A percentile compares a stretch with the other conserved stretches of the same genome.
Evolutionary conservation across 2,888 invertebrate species (phyloP).

Genomic region (Chloroclystis v-ata): DNA sequence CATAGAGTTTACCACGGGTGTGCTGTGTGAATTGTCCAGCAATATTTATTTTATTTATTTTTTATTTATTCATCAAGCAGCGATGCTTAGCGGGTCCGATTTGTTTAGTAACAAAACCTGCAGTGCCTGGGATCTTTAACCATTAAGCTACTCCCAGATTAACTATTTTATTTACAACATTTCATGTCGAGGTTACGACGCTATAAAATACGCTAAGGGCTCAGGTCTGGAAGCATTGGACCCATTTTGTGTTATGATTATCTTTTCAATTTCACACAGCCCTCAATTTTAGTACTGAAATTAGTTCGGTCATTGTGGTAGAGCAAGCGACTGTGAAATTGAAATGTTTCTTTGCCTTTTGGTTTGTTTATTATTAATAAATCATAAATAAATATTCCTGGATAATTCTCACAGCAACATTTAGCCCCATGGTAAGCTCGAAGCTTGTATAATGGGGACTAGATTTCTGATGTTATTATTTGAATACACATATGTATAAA

Average conservation of each 20-base stretch:
- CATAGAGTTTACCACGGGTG: no score
- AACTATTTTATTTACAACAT: conserved; percentile 1
- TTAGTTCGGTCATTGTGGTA: conserved; percentile 15
- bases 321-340: conserved; percentile 29
- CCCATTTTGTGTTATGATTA: conserved; percentile 4
- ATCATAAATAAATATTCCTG: no score
- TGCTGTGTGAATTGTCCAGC: no score
- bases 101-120: neutral
- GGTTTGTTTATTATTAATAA: no score
- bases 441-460: no score
- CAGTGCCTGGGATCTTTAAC: neutral
- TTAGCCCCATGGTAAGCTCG: no score
- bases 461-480: no score
- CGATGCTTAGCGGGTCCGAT: no score
- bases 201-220: neutral
- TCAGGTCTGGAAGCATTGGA: neutral
- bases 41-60: no score
- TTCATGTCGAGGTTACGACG: neutral
- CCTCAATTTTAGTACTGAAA: conserved; percentile 1
- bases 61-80: no score
- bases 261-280: conserved; percentile 10
- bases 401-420: no score
- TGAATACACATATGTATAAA: no score
- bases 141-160: neutral
- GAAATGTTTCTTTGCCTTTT: conserved; percentile 22